Base-by-base conservation (phyloP, 2,888 invertebrate genomes). In the Anoncus sp. region DNA sequence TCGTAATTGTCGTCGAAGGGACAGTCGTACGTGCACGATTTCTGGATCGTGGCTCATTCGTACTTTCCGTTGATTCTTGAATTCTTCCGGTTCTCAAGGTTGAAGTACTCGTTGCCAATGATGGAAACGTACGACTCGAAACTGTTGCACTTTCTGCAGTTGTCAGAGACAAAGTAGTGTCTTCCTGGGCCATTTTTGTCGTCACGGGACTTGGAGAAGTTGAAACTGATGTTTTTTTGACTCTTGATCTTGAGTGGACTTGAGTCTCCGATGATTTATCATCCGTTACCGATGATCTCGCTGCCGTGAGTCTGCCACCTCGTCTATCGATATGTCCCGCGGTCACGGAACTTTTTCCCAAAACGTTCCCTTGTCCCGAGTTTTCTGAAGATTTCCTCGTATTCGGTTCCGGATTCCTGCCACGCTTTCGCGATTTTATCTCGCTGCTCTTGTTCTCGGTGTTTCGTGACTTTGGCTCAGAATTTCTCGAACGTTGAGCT, bases 221-320 rank as follows among this genome's bases (percentile, higher is more conserved):
- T 14, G n/a, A 53, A 35, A 62, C 83, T 27, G 60, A 6, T 55
- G 79, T 84, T 0, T 80, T 66, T 62, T 82, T 82, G 14, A 20
- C 67, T 38, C 83, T 81, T 6, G 76, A 65, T 27, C 81, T 81
- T 22, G 62, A 53, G 10, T 81, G 82, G 2, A 20, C 14, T 47
- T 82, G 83, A 55, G 67, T 81, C 40, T 82, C 78, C 47, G 63
- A 71, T 6, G 73, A 65, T 45, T 72, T 79, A 18, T 27, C 31
- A 4, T 83, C 82, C 6, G 18, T 14, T 3, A 31, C 24, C 16
- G 71, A 80, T 6, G 83, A 40, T 14, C 67, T 79, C 0, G 10
- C 45, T 35, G 82, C 85, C 0, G 78, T 47, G 20, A 70, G 59
- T 10, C 80, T 82, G 10, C 83, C 63, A 10, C 10, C 7, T 38